These are phyloP conservation scores for Zapornia atra DNA, from an alignment of 2,113 vertebrate species.

Conservation along the genomic window DNA sequence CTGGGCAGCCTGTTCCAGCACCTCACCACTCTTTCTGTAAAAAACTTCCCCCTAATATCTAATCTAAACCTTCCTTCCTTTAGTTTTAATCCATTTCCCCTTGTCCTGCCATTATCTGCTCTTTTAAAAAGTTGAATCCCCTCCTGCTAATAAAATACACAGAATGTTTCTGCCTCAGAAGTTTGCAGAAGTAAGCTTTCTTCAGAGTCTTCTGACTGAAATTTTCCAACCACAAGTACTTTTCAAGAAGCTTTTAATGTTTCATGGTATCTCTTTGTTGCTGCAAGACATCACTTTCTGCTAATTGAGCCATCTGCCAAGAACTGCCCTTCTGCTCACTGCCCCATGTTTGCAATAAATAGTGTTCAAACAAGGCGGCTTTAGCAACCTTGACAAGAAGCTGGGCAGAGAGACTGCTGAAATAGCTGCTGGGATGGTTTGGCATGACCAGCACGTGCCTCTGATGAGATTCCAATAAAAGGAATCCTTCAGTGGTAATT, in stretches of 20 bases:
- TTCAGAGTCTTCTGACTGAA: neutral
- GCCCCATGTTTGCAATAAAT: neutral
- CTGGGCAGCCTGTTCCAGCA: no score
- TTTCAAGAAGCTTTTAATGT: neutral
- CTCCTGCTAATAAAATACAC: neutral
- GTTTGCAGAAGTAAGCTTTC: neutral
- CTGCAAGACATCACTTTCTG: neutral
- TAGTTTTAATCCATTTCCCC: no score
- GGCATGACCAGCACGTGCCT: conserved; percentile 24
- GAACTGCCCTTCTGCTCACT: neutral
- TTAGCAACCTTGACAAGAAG: conserved; percentile 11
- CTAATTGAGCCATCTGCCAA: neutral
- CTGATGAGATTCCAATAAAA: neutral
- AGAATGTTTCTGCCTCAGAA: neutral
- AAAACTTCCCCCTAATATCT: no score
- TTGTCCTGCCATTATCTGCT: no score
- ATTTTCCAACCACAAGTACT: neutral
- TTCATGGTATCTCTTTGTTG: neutral
- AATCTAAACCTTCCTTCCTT: no score
- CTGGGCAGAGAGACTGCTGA: neutral
- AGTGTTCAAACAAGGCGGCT: neutral
- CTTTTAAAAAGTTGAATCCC: no score
- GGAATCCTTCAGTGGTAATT: neutral
- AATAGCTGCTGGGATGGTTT: neutral
- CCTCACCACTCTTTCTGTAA: no score